Percentiles rank a stretch among this genome's conserved stretches.
phyloP scores from a whole-genome alignment of 2,797 vertebrate species.

The Esox lucius region DNA sequence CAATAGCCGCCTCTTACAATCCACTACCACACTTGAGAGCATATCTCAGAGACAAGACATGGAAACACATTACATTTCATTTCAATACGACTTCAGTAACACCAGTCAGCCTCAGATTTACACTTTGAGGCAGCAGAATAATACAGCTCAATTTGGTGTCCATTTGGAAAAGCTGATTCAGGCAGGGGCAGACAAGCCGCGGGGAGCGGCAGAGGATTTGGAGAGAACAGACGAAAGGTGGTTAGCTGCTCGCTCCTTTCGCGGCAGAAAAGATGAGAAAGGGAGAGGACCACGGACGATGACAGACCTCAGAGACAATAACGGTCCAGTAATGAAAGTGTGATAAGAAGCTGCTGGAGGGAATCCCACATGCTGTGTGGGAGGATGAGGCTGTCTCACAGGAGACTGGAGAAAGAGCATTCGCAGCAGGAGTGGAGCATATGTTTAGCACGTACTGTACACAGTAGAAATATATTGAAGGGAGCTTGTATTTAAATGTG shows the following conservation, averaged over 20 bases:
- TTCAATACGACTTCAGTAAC: constrained; percentile 50
- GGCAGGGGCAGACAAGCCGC: constrained; percentile 64
- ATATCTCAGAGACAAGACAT: constrained; percentile 29
- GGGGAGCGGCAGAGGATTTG: constrained; percentile 42
- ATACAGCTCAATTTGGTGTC: constrained; percentile 63
- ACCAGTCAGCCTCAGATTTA: constrained; percentile 45
- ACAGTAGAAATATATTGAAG: constrained; percentile 15
- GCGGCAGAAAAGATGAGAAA: constrained; percentile 49
- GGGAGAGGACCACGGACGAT: constrained; percentile 43
- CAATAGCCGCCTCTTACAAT: constrained; percentile 1
- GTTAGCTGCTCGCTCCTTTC: constrained; percentile 53
- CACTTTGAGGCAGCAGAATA: constrained; percentile 29
- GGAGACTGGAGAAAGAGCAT: constrained; percentile 22
- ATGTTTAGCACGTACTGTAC: constrained; percentile 8
- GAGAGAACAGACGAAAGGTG: constrained; percentile 61
- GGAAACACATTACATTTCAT: constrained; percentile 54
- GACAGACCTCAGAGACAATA: constrained; percentile 69
- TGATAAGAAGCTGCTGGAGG: constrained; percentile 72
- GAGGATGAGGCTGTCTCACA: constrained; percentile 33
- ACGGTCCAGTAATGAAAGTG: constrained; percentile 71
- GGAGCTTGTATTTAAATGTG: background rate
- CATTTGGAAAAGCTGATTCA: constrained; percentile 55
- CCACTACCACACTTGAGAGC: constrained; percentile 6
- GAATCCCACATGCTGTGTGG: constrained; percentile 56
- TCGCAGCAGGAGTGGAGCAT: constrained; percentile 6